These are phyloP conservation scores for Oriolus oriolus DNA, from an alignment of 2,113 vertebrate species.

Conservation along the genomic window DNA sequence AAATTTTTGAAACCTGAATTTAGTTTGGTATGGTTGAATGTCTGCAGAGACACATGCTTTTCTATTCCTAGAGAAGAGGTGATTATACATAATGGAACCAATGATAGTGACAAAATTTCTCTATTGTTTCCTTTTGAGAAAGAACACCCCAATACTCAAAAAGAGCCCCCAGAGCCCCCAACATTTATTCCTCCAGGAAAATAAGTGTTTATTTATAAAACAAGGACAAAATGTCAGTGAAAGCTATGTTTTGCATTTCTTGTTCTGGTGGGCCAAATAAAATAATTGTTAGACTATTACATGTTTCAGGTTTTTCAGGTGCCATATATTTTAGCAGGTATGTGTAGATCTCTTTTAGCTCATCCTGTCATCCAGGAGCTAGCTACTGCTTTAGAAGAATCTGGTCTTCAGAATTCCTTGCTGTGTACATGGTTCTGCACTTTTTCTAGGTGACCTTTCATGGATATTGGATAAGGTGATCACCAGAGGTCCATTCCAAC, in stretches of 20 bases:
- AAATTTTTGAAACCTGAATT: neutral
- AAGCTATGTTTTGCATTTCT: neutral
- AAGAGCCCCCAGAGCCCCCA: rapidly evolving
- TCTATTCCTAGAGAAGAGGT: neutral
- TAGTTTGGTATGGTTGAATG: neutral
- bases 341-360: neutral
- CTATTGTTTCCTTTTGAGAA: neutral
- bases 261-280: neutral
- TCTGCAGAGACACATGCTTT: neutral
- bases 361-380: neutral
- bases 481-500: neutral
- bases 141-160: rapidly evolving
- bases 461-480: neutral
- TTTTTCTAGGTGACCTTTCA: neutral
- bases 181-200: neutral
- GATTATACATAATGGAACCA: neutral
- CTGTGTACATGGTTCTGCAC: neutral
- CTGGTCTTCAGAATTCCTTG: neutral
- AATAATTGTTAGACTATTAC: neutral
- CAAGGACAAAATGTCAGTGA: neutral
- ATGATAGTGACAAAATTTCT: neutral
- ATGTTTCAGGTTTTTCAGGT: neutral
- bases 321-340: neutral
- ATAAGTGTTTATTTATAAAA: neutral
- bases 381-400: neutral